These are phyloP conservation scores for Lasiurus borealis DNA, from an alignment of 2,113 vertebrate genomes.

Conservation along the genomic window DNA sequence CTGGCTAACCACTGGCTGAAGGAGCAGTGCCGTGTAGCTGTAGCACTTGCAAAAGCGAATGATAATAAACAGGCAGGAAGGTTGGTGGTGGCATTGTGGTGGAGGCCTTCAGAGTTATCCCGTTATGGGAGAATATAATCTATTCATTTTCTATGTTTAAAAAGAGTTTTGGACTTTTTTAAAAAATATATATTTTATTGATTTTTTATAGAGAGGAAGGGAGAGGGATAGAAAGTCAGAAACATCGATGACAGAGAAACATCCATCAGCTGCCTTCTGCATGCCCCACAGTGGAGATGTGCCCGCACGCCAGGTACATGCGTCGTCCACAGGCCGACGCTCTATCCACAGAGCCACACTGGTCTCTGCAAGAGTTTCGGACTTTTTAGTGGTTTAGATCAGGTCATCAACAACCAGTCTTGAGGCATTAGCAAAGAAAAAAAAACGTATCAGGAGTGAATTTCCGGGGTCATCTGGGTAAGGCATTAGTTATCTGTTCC, in stretches of 20 bases:
- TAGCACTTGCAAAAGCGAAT: background rate
- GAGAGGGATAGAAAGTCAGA: too few species aligned
- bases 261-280: too few species aligned
- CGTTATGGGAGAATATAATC: background rate
- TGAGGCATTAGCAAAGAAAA: conserved; percentile 48
- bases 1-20: background rate
- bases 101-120: background rate
- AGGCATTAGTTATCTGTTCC: conserved; percentile 1
- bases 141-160: conserved; percentile 27
- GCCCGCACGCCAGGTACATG: too few species aligned
- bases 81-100: background rate
- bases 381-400: conserved; percentile 4
- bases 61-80: too few species aligned
- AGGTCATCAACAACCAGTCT: conserved; percentile 60
- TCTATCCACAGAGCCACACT: too few species aligned
- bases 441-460: conserved; percentile 31
- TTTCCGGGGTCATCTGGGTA: background rate
- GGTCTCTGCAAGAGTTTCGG: too few species aligned
- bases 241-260: too few species aligned
- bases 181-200: too few species aligned
- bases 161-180: background rate
- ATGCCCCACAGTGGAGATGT: too few species aligned
- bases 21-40: rapidly evolving
- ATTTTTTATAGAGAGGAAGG: too few species aligned
- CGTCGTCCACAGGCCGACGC: too few species aligned